Base-by-base conservation (phyloP, 2,113 vertebrate genomes). In the Crocuta crocuta region DNA sequence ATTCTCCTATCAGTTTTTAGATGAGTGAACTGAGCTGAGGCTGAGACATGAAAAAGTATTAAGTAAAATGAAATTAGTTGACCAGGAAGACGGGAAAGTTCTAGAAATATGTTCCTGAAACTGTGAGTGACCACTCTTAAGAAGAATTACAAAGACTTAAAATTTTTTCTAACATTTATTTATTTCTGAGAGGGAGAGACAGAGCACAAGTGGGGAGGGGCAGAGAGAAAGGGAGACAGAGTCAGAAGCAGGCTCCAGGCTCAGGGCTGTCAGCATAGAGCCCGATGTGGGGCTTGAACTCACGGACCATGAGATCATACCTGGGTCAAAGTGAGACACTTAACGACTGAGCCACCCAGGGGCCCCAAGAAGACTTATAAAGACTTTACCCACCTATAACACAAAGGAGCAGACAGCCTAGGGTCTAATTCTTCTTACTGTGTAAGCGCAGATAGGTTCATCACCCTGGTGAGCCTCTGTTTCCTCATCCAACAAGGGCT, bases 51-150 rank as follows among this genome's bases (percentile, higher is more conserved):
- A 87, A 43, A 76, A 45, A 83, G 58, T 35, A 48, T 74, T 31
- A 76, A 35, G 4, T 61, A 70, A 89, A 89, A 68, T 61, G 26
- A 66, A 58, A 92, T 82, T 33, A 48, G 23, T 19, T 93, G 76
- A 88, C 12, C 24, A 50, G 7, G 10, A 39, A 50, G 50, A 39
- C 13, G 48, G 39, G 89, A 15, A 28, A 50, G 7, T 84, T 84
- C 61, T 84, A 78, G 79, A 93, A 61, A 78, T 50, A 39, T 21
- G 7, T 79, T 50, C 35, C 19, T 11, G 55, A 61, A 83, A 24
- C 33, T 21, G 61, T 33, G 39, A 61, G 17, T 70, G 45, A 28
- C 35, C 17, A 26, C 24, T 33, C 45, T 48, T 68, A 85, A 33
- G 48, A 78, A 61, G 55, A 55, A 16, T 19, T 58, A 58, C 21